Percentiles rank a stretch among this genome's conserved stretches.
Evolutionary conservation across 2,797 vertebrate genomes (phyloP).

Genomic region (Silurus lanzhouensis): DNA sequence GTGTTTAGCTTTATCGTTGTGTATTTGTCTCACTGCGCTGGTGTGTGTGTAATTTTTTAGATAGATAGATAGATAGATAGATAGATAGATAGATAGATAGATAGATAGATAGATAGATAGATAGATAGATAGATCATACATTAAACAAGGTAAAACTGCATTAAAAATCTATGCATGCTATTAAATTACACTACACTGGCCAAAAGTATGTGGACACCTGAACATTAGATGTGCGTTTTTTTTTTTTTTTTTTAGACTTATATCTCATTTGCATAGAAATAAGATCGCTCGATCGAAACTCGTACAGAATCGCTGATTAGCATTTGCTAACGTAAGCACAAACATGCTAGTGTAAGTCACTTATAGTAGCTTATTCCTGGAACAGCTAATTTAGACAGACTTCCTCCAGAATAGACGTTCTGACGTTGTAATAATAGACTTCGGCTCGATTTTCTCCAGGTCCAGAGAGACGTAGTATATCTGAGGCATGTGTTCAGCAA

Average conservation of each 20-base stretch:
- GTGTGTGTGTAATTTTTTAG: neutral
- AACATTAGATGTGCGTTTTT: too few relatives aligned
- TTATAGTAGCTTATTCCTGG: neutral
- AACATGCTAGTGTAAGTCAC: neutral
- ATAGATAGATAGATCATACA: too few relatives aligned
- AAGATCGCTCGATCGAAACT: too few relatives aligned
- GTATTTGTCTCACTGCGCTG: neutral
- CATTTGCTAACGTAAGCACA: neutral
- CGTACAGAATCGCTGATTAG: neutral
- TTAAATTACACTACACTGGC: too few relatives aligned
- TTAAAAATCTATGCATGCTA: too few relatives aligned
- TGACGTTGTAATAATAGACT: constrained; percentile 10
- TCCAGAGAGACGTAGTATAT: neutral
- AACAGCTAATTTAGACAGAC: neutral
- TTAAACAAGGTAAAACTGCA: too few relatives aligned
- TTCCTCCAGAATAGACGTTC: neutral
- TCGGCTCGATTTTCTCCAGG: neutral
- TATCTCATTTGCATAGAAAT: too few relatives aligned
- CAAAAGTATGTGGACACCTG: too few relatives aligned
- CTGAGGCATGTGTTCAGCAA: neutral
- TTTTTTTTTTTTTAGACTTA: neutral
- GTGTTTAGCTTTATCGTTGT: neutral
- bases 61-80: too few relatives aligned
- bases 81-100: too few relatives aligned
- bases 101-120: too few relatives aligned